phyloP scores from a whole-genome alignment of 2,113 vertebrate species.

The Eulemur macaco region DNA sequence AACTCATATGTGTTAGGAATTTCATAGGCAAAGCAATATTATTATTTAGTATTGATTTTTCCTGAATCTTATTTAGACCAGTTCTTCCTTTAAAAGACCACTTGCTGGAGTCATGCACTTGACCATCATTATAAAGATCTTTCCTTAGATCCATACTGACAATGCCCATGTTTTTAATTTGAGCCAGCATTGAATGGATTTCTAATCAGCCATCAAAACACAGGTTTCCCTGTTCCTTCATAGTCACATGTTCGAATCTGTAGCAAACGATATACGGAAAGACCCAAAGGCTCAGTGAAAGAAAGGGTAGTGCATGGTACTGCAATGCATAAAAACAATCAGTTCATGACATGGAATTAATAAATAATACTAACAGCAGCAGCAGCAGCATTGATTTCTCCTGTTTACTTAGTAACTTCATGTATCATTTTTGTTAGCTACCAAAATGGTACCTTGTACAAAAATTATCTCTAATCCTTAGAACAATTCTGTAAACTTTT shows the following conservation, averaged over 20 bases:
- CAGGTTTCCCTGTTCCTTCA: not conserved
- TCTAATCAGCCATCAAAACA: not conserved
- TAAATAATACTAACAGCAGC: not conserved
- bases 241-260: not conserved
- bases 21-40: not conserved
- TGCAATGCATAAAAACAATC: not conserved
- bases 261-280: not conserved
- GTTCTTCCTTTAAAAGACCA: not conserved
- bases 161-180: not conserved
- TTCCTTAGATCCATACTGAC: not conserved
- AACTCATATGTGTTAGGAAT: not conserved
- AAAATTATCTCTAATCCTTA: not conserved
- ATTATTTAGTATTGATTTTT: not conserved
- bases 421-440: conserved; percentile 2
- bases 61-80: not conserved
- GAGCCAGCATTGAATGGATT: not conserved
- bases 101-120: not conserved
- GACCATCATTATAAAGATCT: not conserved
- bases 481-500: not conserved
- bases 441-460: not conserved
- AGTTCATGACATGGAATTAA: not conserved
- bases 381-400: not conserved
- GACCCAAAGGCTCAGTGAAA: not conserved
- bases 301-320: not conserved
- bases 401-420: not conserved